Base-by-base conservation (phyloP, 2,113 vertebrate genomes). In the Semnopithecus entellus region DNA sequence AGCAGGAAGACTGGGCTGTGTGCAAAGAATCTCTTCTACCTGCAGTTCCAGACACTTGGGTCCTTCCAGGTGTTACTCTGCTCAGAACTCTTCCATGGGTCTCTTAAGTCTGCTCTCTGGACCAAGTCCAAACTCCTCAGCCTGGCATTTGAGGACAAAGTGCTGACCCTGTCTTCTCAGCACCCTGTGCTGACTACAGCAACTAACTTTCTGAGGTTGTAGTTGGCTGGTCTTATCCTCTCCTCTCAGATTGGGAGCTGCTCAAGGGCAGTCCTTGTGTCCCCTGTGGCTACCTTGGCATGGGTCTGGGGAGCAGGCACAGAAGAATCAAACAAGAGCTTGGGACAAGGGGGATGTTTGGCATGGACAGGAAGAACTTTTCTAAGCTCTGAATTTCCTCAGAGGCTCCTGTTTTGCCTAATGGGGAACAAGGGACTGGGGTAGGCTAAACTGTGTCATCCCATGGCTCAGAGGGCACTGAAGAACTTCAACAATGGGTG, bases 181-280 rank as follows among this genome's bases (percentile, higher is more conserved):
- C 23, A 52, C 57, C 66, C 68, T 93, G 61, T 98, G 97, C 98
- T 98, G 96, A 98, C 92, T 96, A 87, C 78, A 97, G 96, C 93
- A 97, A 50, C 79, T 91, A 76, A 91, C 45, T 75, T 92, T 96
- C 40, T 93, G 90, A 59, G 22, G 14, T 87, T 88, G 38, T 72
- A 88, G 92, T 76, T 96, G 86, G 32, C 91, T 73, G 50, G 64
- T 81, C 76, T 94, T 84, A 90, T n/a, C 66, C 43, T 94, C 52
- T 89, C 59, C 0, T 55, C 40, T 61, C 72, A 93, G 92, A 94
- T 32, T 86, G 52, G 73, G 89, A 93, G 79, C 90, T 87, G 87
- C 68, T 95, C 55, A 90, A 89, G 92, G 93, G 50, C 83, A 97
- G 57, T 90, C 57, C 75, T 82, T 82, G 8, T 82, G 64, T 93